Evolutionary conservation across 2,888 invertebrate genomes (phyloP), one percentile per base, ranked within the genome.

Genomic region (Parapristionchus giblindavisi): DNA sequence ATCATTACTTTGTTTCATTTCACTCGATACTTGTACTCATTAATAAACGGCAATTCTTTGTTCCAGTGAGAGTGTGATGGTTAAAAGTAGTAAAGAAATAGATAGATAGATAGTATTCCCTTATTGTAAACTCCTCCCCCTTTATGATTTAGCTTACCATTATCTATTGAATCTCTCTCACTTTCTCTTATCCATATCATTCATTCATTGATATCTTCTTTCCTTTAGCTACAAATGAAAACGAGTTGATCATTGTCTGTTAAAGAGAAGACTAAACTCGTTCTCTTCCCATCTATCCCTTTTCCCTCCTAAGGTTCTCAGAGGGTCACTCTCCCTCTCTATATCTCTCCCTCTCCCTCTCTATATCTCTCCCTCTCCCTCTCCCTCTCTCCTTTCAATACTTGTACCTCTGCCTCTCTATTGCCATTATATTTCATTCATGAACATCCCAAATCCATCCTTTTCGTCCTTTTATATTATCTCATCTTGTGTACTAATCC

Each of bases 81-180:
- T n/a, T n/a, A n/a, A n/a, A n/a, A n/a, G n/a, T n/a, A n/a, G n/a
- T n/a, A n/a, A n/a, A n/a, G n/a, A n/a, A n/a, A n/a, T n/a, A n/a
- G n/a, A n/a, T n/a, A n/a, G n/a, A n/a, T n/a, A n/a, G n/a, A n/a
- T n/a, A 66, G 27, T 24, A 4, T 40, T 38, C 68, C 24, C 75
- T 52, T 38, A n/a, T 56, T 58, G 60, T 56, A 14, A 73, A 63
- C 71, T 71, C 54, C 76, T 76, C 61, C 56, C 70, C 48, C 43
- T n/a, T 34, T 54, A 21, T 29, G 48, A 58, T 34, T 76, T 51
- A 24, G 8, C 29, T 36, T 32, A 34, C 32, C 24, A 52, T 51
- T 27, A 29, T 27, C 43, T 38, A 17, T 48, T 36, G 40, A 40
- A 24, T 40, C 56, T 38, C 56, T 72, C 72, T 58, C 60, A 32